Base-by-base conservation (phyloP, 2,888 invertebrate species). In the Conus canariensis region DNA sequence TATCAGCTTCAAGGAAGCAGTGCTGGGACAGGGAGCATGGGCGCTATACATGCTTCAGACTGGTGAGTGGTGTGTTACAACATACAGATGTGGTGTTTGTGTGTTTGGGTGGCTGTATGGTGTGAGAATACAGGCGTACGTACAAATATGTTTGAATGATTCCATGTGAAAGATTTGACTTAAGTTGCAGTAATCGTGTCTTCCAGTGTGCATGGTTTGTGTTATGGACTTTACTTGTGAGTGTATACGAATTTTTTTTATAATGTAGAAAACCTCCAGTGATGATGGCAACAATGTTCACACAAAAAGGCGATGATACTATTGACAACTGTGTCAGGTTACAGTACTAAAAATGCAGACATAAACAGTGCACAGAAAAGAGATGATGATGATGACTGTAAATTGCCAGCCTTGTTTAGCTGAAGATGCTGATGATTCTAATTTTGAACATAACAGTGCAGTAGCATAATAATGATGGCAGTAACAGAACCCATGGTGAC, bases 41-140 rank as follows among this genome's bases (percentile, higher is more conserved):
- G 94, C 6, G 77, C 56, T 10, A 92, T 94, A 19, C 93, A 94
- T 87, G 92, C 93, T 90, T 93, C 94, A 58, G 96, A 96, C 90
- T 95, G 95, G 96, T 95, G 88, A 91, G 93, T 56, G 80, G 56
- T 77, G 25, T 87, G 70, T 60, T 8, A 30, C 45, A 45, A 45
- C 45, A 56, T 82, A 56, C 56, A 56, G 8, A 56, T 82, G 56
- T 82, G 56, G 82, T 82, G 82, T 82, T 45, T 82, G 82, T 82
- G 86, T 64, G 86, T 19, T 64, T 64, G 86, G 16, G 67, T 30
- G 86, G 64, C 45, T 86, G 30, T 64, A 14, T 45, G 59, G 60
- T 67, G 67, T 30, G 60, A 22, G n/a, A 19, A 22, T 64, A 16
- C 16, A 16, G 25, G 67, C 67, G 70, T 87, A 8, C 70, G 64